Base-by-base conservation (phyloP, 2,113 vertebrate genomes). In the Prunella fulvescens region DNA sequence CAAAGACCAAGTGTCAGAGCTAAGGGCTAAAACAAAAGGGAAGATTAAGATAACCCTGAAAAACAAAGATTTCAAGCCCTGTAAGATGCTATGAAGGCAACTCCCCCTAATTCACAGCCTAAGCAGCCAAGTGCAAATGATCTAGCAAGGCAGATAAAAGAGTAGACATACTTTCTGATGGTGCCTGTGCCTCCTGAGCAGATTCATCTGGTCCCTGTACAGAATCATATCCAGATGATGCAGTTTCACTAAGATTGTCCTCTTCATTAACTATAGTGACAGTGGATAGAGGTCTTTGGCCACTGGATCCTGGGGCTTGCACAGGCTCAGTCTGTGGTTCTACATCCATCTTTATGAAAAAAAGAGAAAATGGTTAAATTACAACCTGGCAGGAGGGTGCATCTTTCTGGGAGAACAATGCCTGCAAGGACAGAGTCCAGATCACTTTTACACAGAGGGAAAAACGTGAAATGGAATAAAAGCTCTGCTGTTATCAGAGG, bases 171-270 rank as follows among this genome's bases (percentile, higher is more conserved):
- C 98, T 97, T 95, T 98, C 96, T 85, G 97, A 88, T 31, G 96
- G 92, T 22, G 82, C 70, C 0, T 96, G 95, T 70, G 98, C 97
- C 61, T 98, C 97, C 67, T 94, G 81, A 89, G 94, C 86, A 19
- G 97, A 96, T 50, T 98, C 98, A 40, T 98, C 98, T 33, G 90
- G 76, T 81, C 97, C 98, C 81, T 98, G 98, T 25, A 98, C 98
- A 39, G 98, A 98, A 88, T 98, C 98, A 64, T 98, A 98, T 60
- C 98, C 98, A 81, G 98, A 98, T 14, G 98, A 98, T 24, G 98
- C 98, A 3, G 98, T 98, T 92, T 99, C 98, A 72, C 98, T 98
- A 17, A 14, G 98, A 77, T 90, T 97, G 90, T 98, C 98, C 16
- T 98, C 98, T 80, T 98, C 97, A 20, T 94, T 92, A 95, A 88